Base-by-base conservation (phyloP, 2,113 vertebrate species). In the Heptranchias perlo region DNA sequence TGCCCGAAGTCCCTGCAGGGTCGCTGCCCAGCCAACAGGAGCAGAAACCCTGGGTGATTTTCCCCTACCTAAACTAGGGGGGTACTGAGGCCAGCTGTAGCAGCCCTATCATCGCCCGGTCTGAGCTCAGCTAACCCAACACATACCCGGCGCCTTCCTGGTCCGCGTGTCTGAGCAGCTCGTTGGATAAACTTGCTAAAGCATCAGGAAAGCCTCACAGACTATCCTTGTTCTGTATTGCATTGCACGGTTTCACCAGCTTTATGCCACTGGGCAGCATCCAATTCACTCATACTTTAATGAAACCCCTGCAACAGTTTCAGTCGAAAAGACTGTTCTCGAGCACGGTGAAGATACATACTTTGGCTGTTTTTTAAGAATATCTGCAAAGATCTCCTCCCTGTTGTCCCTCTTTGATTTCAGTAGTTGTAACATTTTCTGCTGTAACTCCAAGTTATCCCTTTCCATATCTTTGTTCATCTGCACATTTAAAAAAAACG, bases 301-400 rank as follows among this genome's bases (percentile, higher is more conserved):
- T 62, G 64, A 93, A n/a, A 39, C 18, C 58, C 54, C 16, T 23
- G 54, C n/a, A 62, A 47, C 35, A 39, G n/a, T 64, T 93, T 62
- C 58, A 64, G 31, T 54, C 49, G 31, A 54, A 14, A n/a, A 39
- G 3, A 89, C 47, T 35, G 69, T 73, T 73, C 7, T 4, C 25
- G 52, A 39, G 16, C 89, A 44, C n/a, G n/a, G 52, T 49, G 35
- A n/a, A n/a, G 69, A n/a, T 47, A 96, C 96, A 0, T 96, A 97
- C 97, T 97, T 97, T 1, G 97, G 96, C 96, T 96, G 97, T 86
- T 0, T 96, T 58, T 97, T 97, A 1, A 98, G 96, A 31, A 97
- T 5, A 0, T 97, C 97, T 0, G 96, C 64, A 95, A 97, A 98
- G 5, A 97, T 87, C 4, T 96, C 28, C 73, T 97, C 97, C 58